A percentile compares a stretch with the other conserved stretches of the same genome.
These are phyloP conservation scores for Gymnoscopelus microlampas DNA, from an alignment of 2,797 vertebrate genomes.

Conservation along the genomic window DNA sequence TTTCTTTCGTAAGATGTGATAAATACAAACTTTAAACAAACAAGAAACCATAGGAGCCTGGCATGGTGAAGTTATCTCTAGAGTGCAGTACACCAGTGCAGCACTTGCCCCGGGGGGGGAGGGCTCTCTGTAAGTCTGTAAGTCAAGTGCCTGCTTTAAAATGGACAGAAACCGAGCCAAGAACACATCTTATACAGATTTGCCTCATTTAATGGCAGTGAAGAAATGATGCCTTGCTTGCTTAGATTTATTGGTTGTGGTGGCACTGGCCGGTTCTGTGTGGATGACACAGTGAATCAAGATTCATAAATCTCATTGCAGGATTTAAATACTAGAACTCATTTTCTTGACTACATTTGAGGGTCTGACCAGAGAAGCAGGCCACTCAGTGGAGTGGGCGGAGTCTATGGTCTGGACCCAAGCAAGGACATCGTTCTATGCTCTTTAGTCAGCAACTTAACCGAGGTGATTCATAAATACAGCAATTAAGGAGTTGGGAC, in stretches of 20 bases:
- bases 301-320: neutral
- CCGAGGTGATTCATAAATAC: neutral
- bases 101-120: constrained; percentile 13
- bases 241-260: constrained; percentile 25
- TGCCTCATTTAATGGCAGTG: constrained; percentile 28
- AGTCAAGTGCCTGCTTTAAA: constrained; percentile 13
- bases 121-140: constrained; percentile 4
- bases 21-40: too few species aligned
- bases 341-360: too few species aligned
- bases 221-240: constrained; percentile 9
- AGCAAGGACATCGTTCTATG: too few species aligned
- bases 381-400: too few species aligned
- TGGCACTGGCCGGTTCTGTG: neutral
- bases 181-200: constrained; percentile 35
- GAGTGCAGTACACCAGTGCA: constrained; percentile 27
- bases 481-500: neutral
- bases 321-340: too few species aligned
- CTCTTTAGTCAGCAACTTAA: neutral
- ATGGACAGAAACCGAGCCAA: constrained; percentile 15
- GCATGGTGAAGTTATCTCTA: constrained; percentile 22
- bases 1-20: too few species aligned
- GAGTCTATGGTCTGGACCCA: too few species aligned
- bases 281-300: neutral
- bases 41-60: neutral
- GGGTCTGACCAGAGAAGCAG: too few species aligned